phyloP scores from a whole-genome alignment of 2,113 vertebrate genomes.

The Chrysochloris asiatica region DNA sequence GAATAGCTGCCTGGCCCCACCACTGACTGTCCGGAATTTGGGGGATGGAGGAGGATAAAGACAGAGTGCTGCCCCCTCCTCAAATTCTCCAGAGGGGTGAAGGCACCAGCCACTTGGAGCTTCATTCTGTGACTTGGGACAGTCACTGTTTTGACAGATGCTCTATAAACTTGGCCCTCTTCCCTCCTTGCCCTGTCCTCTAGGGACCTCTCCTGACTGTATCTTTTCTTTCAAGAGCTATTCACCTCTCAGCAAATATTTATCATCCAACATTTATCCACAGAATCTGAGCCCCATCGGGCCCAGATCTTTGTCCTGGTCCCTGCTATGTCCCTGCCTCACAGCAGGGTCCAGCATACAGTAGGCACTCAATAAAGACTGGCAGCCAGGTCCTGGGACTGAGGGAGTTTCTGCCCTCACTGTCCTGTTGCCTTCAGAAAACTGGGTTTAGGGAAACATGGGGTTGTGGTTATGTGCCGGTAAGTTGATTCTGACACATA shows the following conservation, averaged over 20 bases:
- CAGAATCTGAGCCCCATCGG: rapidly evolving
- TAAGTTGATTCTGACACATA: too few species aligned
- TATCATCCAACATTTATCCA: background rate
- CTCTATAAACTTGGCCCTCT: background rate
- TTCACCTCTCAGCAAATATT: background rate
- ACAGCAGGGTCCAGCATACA: background rate
- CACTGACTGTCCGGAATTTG: background rate
- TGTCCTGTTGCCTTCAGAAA: background rate
- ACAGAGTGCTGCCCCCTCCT: background rate
- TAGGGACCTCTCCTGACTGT: rapidly evolving
- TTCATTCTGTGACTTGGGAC: rapidly evolving
- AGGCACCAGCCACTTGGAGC: background rate
- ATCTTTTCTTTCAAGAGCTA: background rate
- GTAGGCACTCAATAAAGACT: background rate
- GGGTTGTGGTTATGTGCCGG: too few species aligned
- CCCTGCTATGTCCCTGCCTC: background rate
- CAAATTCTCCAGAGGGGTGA: background rate
- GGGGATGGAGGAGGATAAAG: background rate
- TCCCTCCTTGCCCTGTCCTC: too few species aligned
- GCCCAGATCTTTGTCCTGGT: background rate
- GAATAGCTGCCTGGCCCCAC: background rate
- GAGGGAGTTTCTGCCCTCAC: background rate
- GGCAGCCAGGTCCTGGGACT: background rate
- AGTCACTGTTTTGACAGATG: background rate
- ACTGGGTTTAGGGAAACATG: background rate